A percentile compares a stretch with the other conserved stretches of the same genome.
Conservation (phyloP, 2,888 invertebrate genomes). For the Stomorhina lunata region DNA sequence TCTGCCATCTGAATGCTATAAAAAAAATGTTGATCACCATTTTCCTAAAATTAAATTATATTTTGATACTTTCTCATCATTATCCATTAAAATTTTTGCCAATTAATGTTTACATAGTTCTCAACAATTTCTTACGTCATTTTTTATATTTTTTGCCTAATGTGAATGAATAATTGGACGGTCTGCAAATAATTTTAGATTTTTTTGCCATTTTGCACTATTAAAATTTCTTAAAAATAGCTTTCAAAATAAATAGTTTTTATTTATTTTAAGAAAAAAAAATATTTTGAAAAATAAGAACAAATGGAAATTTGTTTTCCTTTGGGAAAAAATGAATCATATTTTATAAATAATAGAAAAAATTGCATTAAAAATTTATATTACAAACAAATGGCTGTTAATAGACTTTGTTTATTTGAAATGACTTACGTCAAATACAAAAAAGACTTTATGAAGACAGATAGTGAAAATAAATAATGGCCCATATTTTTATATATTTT, state of each 20-base stretch:
- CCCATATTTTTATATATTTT: background rate
- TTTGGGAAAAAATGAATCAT: slow-evolving; percentile 11
- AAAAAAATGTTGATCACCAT: no score
- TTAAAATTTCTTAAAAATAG: background rate
- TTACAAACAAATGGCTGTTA: background rate
- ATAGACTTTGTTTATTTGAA: slow-evolving; percentile 19
- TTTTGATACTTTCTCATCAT: no score
- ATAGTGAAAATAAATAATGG: background rate
- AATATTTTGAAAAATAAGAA: no score
- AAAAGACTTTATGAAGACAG: background rate
- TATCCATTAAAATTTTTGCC: no score
- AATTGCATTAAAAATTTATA: background rate
- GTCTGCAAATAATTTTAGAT: no score
- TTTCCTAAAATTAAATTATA: no score
- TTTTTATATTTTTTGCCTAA: no score
- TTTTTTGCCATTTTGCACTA: slow-evolving; percentile 1
- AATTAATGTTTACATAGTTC: no score
- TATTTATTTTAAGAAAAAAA: background rate
- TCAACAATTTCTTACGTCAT: no score
- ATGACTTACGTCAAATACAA: slow-evolving; percentile 20
- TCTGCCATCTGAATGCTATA: no score
- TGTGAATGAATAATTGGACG: no score
- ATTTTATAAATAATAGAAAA: slow-evolving; percentile 1
- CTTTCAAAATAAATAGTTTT: background rate
- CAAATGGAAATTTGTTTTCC: slow-evolving; percentile 13